Percentiles rank a stretch among this genome's conserved stretches.
phyloP scores from a whole-genome alignment of 2,888 invertebrate species.

The Metallyticus violacea region DNA sequence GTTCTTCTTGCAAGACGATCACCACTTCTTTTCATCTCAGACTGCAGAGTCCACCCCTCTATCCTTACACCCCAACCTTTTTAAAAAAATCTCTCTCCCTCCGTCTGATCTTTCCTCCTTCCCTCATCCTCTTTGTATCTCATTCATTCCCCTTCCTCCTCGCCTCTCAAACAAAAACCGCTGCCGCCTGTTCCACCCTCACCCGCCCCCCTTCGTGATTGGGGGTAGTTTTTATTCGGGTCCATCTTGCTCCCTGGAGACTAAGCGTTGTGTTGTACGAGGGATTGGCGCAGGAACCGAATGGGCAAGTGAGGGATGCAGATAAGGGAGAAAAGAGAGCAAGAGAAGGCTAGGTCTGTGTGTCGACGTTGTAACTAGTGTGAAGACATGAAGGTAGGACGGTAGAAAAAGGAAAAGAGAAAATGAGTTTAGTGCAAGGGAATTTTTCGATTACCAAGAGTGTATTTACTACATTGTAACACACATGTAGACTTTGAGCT shows the following conservation, averaged over 20 bases:
- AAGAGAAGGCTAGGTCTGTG: not conserved
- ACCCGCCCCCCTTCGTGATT: constrained; percentile 18
- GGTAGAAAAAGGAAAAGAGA: not conserved
- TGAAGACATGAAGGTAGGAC: not conserved
- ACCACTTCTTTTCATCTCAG: not conserved
- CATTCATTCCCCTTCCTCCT: constrained; percentile 8
- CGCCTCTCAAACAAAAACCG: constrained; percentile 17
- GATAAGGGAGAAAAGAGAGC: not conserved
- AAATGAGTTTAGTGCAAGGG: not conserved
- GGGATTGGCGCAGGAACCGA: not conserved
- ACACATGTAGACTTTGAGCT: not conserved
- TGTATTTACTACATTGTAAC: not conserved
- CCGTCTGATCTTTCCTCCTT: not conserved
- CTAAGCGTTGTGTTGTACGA: not conserved
- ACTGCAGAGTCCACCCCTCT: constrained; percentile 23
- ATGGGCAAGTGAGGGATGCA: not conserved
- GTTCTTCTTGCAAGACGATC: not conserved
- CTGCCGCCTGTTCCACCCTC: not conserved
- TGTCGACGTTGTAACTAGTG: not conserved
- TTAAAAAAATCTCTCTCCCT: constrained; percentile 5
- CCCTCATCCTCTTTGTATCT: not conserved
- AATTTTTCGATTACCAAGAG: not conserved
- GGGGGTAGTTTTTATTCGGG: constrained; percentile 23
- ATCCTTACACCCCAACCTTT: constrained; percentile 11
- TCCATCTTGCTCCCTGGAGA: constrained; percentile 19